Conservation (phyloP, 2,888 invertebrate species). For the Drosophila paracracens region DNA sequence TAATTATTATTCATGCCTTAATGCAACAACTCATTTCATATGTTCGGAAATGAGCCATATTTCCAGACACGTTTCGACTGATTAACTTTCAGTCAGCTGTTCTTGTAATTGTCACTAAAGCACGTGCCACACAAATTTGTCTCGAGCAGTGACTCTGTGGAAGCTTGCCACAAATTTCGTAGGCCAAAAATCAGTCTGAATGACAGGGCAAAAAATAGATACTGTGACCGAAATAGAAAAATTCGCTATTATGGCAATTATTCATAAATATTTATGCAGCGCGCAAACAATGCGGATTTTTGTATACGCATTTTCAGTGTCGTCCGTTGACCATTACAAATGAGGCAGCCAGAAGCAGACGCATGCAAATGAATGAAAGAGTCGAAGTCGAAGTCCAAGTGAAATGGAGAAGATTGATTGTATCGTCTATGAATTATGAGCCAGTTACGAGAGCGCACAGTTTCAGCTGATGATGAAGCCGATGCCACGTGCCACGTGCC, state of each 20-base stretch:
- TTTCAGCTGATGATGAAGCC: neutral
- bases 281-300: constrained; percentile 54
- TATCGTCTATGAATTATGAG: constrained; percentile 61
- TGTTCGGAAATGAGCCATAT: neutral
- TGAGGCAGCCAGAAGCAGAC: constrained; percentile 46
- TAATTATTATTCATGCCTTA: neutral
- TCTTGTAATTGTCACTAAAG: constrained; percentile 7
- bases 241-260: constrained; percentile 38
- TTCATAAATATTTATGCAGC: constrained; percentile 64
- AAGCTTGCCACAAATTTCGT: constrained; percentile 15
- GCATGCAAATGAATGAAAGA: constrained; percentile 66
- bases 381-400: constrained; percentile 54
- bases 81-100: constrained; percentile 12
- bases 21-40: neutral
- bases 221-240: constrained; percentile 39
- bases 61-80: constrained; percentile 18
- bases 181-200: neutral
- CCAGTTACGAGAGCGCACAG: neutral
- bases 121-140: constrained; percentile 39
- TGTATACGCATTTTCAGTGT: constrained; percentile 32
- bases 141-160: constrained; percentile 31
- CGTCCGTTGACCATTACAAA: constrained; percentile 66
- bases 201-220: constrained; percentile 9
- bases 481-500: constrained; percentile 19
- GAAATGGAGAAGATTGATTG: constrained; percentile 59